Base-by-base conservation (phyloP, 2,888 invertebrate species). In the Actias luna region DNA sequence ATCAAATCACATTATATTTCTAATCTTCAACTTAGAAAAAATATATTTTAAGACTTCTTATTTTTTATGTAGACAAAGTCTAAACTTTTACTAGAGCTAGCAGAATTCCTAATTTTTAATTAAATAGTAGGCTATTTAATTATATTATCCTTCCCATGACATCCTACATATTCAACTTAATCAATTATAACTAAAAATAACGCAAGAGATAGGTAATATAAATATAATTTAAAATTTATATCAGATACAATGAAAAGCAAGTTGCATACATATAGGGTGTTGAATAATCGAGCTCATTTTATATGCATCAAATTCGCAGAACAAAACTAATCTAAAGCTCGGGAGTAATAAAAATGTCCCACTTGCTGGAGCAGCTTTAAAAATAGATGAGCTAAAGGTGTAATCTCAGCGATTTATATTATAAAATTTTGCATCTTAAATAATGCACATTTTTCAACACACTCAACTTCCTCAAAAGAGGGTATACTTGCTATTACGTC, bases 221-320 rank as follows among this genome's bases (percentile, higher is more conserved):
- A 80, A 73, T 72, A 71, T 78, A 75, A 88, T 88, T 84, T 84
- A 69, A 77, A 79, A 90, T 88, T 89, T 84, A 90, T 87, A 83
- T 80, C 78, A 74, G 68, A 73, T 68, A 65, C 82, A 83, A 83
- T 69, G 31, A 69, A 82, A 82, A 79, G 79, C 83, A 81, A 86
- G 82, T 83, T 78, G 79, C 73, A 77, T n/a, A n/a, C n/a, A n/a
- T n/a, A n/a, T 71, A 79, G 86, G 86, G 88, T 75, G 87, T 78
- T 87, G 89, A 90, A 88, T 89, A 88, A 92, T 89, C 84, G 88
- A 84, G 83, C 87, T 92, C 91, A 91, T 92, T 91, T 80, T 86
- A 85, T 88, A 92, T 92, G 92, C 92, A 92, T 92, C 92, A 92
- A 90, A 91, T 87, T 88, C 86, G 83, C 85, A 87, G 87, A 90